Conservation (phyloP, 2,797 vertebrate genomes). For the Rhabdophis nuchalis region DNA sequence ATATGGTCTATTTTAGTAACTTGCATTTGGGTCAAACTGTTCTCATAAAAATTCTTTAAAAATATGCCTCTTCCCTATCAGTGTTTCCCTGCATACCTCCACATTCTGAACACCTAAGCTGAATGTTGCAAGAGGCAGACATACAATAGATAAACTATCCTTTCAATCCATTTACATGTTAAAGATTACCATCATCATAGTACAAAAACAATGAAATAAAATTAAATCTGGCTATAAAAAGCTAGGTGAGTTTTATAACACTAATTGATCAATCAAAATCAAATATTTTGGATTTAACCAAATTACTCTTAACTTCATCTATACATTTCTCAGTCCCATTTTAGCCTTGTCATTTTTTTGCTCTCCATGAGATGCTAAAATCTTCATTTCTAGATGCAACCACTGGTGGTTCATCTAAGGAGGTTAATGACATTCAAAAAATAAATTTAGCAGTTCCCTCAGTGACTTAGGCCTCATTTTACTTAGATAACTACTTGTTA, state of each 20-base stretch:
- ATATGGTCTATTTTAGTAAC: constrained; percentile 57
- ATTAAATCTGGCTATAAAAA: background rate
- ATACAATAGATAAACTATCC: constrained; percentile 13
- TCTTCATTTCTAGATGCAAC: background rate
- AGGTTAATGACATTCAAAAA: constrained; percentile 28
- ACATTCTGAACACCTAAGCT: constrained; percentile 35
- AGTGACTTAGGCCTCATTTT: constrained; percentile 37
- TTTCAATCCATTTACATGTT: background rate
- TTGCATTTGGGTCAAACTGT: constrained; percentile 67
- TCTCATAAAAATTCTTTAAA: constrained; percentile 65
- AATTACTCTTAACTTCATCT: background rate
- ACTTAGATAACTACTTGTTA: constrained; percentile 42
- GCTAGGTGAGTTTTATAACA: background rate
- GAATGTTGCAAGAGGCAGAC: constrained; percentile 35
- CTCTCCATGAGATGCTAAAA: background rate
- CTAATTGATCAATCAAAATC: background rate
- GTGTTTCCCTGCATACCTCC: background rate
- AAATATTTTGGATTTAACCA: background rate
- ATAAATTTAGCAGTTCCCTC: constrained; percentile 14
- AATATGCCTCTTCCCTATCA: constrained; percentile 31
- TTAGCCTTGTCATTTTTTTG: background rate
- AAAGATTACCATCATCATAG: background rate
- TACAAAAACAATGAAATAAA: background rate
- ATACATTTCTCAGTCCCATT: background rate
- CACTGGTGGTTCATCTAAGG: constrained; percentile 33